Evolutionary conservation across 2,888 invertebrate genomes (phyloP), one percentile per base, ranked within the genome.

Genomic region (Pomacea canaliculata): DNA sequence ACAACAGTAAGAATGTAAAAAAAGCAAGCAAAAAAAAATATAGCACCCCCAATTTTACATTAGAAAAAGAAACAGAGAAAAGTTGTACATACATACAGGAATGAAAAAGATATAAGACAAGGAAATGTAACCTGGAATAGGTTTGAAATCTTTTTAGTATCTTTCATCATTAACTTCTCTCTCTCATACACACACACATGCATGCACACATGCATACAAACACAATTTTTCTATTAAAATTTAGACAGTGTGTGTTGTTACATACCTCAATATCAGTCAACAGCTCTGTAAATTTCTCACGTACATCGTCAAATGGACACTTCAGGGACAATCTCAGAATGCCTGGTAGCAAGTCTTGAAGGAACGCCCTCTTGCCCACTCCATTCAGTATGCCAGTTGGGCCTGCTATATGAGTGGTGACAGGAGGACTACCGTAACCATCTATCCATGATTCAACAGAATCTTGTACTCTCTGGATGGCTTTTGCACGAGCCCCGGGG

Each of bases 231-330:
- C 37, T 37, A 37, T 37, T 37, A 3, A 23, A 13, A 7, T 56
- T 56, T 7, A 56, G 51, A 56, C 51, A 56, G 16, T 56, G 10
- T 51, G 51, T 13, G 51, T 56, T 16, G 8, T 10, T 13, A 56
- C 78, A 91, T 86, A 93, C 93, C 93, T 92, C 91, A 79, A 93
- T 92, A 89, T 93, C 92, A 83, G 92, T 91, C 82, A 93, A 90
- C 86, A 93, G 92, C 85, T 92, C 92, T 79, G 91, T 90, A 85
- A 93, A 93, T 85, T 92, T 93, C 83, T 92, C 92, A 81, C 93
- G 91, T 76, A 93, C 93, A 85, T 93, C 93, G 79, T 91, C 90
- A 83, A 93, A 93, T 18, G 93, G 93, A 85, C 93, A 93, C 87
- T 92, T 92, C 81, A 92, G 91, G 75, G 93, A 92, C 78, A 93